Evolutionary conservation across 2,888 invertebrate genomes (phyloP), one percentile per base, ranked within the genome.

Genomic region (Lasioglossum zephyrum): DNA sequence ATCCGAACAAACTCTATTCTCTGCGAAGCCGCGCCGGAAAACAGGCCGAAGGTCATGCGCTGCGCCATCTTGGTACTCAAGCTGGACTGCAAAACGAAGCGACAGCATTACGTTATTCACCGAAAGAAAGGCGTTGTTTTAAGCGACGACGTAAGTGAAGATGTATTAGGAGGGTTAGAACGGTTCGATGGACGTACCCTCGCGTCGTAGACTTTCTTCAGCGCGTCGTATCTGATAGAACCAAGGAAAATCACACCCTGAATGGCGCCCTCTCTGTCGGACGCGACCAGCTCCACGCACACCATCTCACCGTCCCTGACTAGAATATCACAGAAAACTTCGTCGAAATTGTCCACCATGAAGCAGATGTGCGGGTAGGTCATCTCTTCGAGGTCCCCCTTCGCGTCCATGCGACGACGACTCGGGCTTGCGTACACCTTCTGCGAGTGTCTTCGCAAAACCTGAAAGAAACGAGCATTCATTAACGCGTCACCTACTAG

Each of bases 301-400:
- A 99, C 99, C 98, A 99, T 99, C 96, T 99, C 99, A 0, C 99
- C 99, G 95, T 99, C 99, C 73, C 99, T 97, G 53, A 99, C 99
- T 94, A 99, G 96, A 94, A 99, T 99, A 96, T 99, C 99, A 96
- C 98, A 98, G 96, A 99, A 99, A 87, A 99, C 99, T 97, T 99
- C 99, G 95, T 99, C 99, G 95, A 99, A 99, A 96, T 99, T 99
- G 96, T 99, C 99, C 85, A 99, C 99, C 97, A 99, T 99, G 96
- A 99, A 99, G 96, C 99, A 99, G 93, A 99, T 98, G 96, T 99
- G 98, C 3, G 99, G 99, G 96, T 99, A 99, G 69, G 99, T 99
- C 95, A 99, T 99, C 96, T 99, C 99, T 95, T 99, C 99, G 79
- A 98, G 97, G 93, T 99, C 99, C 69, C 99, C 99, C 95, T 99